These are phyloP conservation scores for Ditula angustiorana DNA, from an alignment of 2,888 invertebrate species.

Conservation along the genomic window DNA sequence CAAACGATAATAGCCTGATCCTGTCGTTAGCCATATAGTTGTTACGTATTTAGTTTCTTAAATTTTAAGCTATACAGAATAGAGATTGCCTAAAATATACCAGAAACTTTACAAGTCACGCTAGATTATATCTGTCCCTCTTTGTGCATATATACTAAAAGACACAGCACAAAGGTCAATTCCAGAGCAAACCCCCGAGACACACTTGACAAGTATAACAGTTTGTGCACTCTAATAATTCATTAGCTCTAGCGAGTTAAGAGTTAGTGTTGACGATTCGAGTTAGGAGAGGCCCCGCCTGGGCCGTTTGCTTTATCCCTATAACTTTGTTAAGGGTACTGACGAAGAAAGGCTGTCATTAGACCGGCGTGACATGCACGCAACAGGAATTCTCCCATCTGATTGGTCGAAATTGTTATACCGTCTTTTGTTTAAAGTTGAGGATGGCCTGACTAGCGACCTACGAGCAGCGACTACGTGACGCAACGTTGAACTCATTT, in stretches of 20 bases:
- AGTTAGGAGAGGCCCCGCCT: slow-evolving; percentile 46
- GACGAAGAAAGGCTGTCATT: not conserved
- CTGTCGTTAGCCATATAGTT: too few species aligned
- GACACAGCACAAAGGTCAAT: not conserved
- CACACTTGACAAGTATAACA: slow-evolving; percentile 22
- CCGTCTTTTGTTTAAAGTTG: too few species aligned
- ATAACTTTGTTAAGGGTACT: slow-evolving; percentile 15
- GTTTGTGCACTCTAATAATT: slow-evolving; percentile 48
- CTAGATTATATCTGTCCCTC: too few species aligned
- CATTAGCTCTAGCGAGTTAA: slow-evolving; percentile 52
- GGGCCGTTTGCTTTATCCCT: slow-evolving; percentile 43
- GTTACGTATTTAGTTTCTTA: too few species aligned
- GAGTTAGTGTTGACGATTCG: slow-evolving; percentile 57
- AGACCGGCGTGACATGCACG: not conserved
- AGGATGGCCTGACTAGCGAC: too few species aligned
- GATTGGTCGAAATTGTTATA: not conserved
- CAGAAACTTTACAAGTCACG: too few species aligned
- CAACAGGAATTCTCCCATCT: not conserved
- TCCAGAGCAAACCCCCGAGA: slow-evolving; percentile 17
- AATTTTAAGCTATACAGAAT: too few species aligned
- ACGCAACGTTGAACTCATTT: too few species aligned
- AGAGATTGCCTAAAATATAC: too few species aligned
- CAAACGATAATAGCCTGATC: too few species aligned
- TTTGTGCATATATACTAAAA: not conserved
- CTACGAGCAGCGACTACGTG: too few species aligned